Conservation (phyloP, 2,888 invertebrate genomes). For the Sisyra terminalis region DNA sequence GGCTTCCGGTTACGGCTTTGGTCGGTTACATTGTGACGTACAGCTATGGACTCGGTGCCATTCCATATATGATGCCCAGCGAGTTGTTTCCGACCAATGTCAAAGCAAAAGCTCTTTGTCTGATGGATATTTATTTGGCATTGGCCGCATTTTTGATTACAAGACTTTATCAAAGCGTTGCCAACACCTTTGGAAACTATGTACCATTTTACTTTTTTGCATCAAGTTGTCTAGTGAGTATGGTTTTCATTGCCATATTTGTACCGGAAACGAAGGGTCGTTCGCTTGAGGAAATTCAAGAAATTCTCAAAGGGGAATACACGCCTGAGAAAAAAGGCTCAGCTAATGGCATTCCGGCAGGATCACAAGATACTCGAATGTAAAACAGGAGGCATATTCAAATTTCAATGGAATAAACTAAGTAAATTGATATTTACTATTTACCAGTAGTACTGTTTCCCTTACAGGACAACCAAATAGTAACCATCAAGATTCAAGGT, state of each 20-base stretch:
- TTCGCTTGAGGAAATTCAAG: slow-evolving; percentile 26
- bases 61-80: slow-evolving; percentile 26
- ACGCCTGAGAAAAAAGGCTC: too few relatives aligned
- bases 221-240: slow-evolving; percentile 20
- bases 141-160: slow-evolving; percentile 26
- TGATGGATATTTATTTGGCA: slow-evolving; percentile 23
- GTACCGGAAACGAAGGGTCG: slow-evolving; percentile 29
- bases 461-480: too few relatives aligned
- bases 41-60: slow-evolving; percentile 22
- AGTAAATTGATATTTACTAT: too few relatives aligned
- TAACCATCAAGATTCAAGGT: too few relatives aligned
- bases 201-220: slow-evolving; percentile 24
- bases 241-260: slow-evolving; percentile 20
- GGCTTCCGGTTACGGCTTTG: slow-evolving; percentile 8
- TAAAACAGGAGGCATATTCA: too few relatives aligned
- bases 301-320: slow-evolving; percentile 19
- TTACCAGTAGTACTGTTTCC: too few relatives aligned
- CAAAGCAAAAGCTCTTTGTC: slow-evolving; percentile 25
- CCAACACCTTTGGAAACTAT: slow-evolving; percentile 22
- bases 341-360: too few relatives aligned
- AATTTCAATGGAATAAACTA: too few relatives aligned
- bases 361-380: too few relatives aligned
- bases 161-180: slow-evolving; percentile 24
- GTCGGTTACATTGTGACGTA: slow-evolving; percentile 5
- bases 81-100: slow-evolving; percentile 27